Conservation (phyloP, 2,113 vertebrate genomes). For the Callocephalon fimbriatum region DNA sequence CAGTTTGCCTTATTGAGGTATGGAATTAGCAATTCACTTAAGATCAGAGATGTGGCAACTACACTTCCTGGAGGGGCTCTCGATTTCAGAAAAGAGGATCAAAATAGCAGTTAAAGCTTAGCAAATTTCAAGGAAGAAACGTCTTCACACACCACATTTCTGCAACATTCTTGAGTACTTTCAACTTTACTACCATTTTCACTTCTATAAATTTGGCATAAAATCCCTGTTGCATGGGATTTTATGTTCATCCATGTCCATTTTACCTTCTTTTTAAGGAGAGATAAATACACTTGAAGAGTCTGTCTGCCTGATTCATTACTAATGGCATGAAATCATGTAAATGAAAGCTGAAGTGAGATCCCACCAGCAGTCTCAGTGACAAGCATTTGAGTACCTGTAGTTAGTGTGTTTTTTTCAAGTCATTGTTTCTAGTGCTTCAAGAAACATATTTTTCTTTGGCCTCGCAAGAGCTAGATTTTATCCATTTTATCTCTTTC, state of each 20-base stretch:
- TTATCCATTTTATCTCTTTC: not conserved
- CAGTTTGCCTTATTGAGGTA: not conserved
- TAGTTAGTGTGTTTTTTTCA: not conserved
- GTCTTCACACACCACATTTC: not conserved
- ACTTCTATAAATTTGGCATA: not conserved
- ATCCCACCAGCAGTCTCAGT: not conserved
- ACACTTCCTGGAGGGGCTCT: not conserved
- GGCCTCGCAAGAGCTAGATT: not conserved
- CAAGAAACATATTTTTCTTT: not conserved
- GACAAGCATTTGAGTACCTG: not conserved
- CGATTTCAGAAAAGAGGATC: not conserved
- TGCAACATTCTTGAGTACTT: not conserved
- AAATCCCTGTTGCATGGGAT: not conserved
- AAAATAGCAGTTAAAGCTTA: not conserved
- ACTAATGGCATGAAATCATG: not conserved
- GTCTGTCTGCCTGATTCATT: not conserved
- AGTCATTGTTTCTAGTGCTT: not conserved
- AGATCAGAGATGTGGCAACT: not conserved
- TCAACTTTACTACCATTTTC: not conserved
- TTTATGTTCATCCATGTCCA: not conserved
- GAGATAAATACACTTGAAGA: not conserved
- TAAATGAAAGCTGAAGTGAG: not conserved
- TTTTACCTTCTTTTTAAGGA: not conserved
- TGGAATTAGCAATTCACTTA: not conserved
- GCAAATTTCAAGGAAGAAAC: not conserved